Conservation (phyloP, 2,113 vertebrate genomes). For the Dryoscopus gambensis region DNA sequence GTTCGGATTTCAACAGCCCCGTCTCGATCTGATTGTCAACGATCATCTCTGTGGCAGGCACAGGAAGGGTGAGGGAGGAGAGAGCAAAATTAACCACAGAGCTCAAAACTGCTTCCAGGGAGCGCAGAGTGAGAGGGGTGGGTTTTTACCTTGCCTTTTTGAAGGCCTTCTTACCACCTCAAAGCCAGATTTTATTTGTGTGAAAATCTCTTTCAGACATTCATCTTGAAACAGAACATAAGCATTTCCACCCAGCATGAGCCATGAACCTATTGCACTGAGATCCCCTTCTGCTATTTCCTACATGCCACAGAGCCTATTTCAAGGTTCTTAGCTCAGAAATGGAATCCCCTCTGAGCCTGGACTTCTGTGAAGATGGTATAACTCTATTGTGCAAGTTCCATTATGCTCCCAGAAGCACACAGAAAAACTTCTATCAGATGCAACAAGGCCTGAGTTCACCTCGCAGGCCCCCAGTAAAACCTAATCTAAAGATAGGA, state of each 20-base stretch:
- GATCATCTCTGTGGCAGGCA: constrained; percentile 82
- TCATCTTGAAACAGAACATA: neutral
- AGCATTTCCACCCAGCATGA: neutral
- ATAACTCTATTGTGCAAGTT: neutral
- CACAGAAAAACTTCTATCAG: neutral
- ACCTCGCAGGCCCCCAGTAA: neutral
- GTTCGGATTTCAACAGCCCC: constrained; percentile 87
- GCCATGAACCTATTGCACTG: neutral
- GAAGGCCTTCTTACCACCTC: neutral
- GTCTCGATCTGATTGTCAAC: constrained; percentile 93
- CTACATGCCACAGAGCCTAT: accelerated
- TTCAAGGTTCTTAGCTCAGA: neutral
- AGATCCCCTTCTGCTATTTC: neutral
- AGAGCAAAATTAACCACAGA: neutral
- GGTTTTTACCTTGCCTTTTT: neutral
- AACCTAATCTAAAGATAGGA: neutral
- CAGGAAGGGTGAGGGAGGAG: neutral
- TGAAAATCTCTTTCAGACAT: neutral
- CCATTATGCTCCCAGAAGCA: neutral
- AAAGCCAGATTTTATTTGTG: neutral
- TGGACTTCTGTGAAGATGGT: neutral
- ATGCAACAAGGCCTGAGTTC: neutral
- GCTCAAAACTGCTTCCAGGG: neutral
- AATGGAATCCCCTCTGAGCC: neutral
- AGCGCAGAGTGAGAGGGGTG: accelerated